Evolutionary conservation across 2,888 invertebrate genomes (phyloP).

Genomic region (Morpho achilles): DNA sequence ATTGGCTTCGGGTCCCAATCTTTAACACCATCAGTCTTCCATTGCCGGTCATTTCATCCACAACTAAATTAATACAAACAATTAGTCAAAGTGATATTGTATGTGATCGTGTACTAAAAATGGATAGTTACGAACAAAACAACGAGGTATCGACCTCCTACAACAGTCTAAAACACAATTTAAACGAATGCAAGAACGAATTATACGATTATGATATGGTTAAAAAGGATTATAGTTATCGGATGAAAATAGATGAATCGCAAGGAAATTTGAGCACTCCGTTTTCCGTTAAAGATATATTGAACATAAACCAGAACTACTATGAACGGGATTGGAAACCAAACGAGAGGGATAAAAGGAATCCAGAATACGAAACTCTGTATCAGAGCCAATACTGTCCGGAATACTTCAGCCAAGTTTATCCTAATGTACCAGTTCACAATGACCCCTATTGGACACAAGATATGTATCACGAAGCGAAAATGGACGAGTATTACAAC

Average conservation of each 20-base stretch:
- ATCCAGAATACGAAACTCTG: conserved; percentile 49
- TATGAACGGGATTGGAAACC: conserved; percentile 65
- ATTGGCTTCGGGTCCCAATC: conserved; percentile 62
- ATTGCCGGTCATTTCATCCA: conserved; percentile 54
- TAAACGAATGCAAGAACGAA: conserved; percentile 52
- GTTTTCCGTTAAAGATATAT: conserved; percentile 68
- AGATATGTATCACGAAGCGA: conserved; percentile 55
- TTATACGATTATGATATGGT: conserved; percentile 49
- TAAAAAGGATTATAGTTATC: conserved; percentile 42
- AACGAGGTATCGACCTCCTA: conserved; percentile 61
- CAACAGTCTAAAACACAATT: conserved; percentile 54
- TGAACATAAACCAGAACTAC: conserved; percentile 56
- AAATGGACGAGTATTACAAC: conserved; percentile 60
- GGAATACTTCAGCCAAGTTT: conserved; percentile 56
- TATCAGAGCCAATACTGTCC: conserved; percentile 54
- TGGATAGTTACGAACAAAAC: conserved; percentile 64
- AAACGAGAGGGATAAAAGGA: conserved; percentile 48
- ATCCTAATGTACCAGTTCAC: conserved; percentile 53
- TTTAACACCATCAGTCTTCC: conserved; percentile 66
- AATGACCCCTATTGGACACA: conserved; percentile 62
- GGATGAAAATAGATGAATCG: conserved; percentile 49
- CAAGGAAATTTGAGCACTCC: conserved; percentile 50
- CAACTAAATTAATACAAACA: conserved; percentile 47
- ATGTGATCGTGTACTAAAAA: conserved; percentile 39
- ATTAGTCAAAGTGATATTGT: conserved; percentile 31